Conservation (phyloP, 1,140 invertebrate genomes). For the Phortica variegata region DNA sequence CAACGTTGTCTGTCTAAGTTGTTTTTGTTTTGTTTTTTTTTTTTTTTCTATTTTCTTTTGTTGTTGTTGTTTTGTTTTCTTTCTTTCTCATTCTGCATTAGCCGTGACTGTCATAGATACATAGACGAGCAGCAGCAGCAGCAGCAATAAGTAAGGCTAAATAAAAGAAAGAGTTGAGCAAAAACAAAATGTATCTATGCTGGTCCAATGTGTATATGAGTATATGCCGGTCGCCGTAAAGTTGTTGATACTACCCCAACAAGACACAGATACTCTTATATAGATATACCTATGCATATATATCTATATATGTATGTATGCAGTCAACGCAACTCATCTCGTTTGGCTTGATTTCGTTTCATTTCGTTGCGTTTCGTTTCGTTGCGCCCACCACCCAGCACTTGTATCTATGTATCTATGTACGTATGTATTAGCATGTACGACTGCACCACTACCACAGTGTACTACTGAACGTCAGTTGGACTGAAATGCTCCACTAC, state of each 20-base stretch:
- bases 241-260: not conserved
- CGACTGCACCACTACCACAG: conserved; percentile 30
- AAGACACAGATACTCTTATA: conserved; percentile 7
- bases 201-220: conserved; percentile 1
- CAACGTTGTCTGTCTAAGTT: too few relatives aligned
- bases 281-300: conserved; percentile 13
- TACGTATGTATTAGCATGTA: conserved; percentile 19
- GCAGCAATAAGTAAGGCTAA: too few relatives aligned
- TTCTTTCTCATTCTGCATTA: conserved; percentile 13
- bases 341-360: too few relatives aligned
- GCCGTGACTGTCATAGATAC: conserved; percentile 22
- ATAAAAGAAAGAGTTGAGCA: too few relatives aligned
- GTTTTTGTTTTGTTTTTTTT: conserved; percentile 20
- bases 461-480: conserved; percentile 51
- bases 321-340: too few relatives aligned
- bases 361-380: too few relatives aligned
- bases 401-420: conserved; percentile 6
- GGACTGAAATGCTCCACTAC: too few relatives aligned
- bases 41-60: conserved; percentile 23
- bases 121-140: conserved; percentile 9
- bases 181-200: too few relatives aligned
- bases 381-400: too few relatives aligned
- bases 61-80: conserved; percentile 27
- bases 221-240: conserved; percentile 1
- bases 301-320: conserved; percentile 13